These are phyloP conservation scores for Zoanthus sociatus DNA, from an alignment of 92 coral and sea anemone species.

Conservation along the genomic window DNA sequence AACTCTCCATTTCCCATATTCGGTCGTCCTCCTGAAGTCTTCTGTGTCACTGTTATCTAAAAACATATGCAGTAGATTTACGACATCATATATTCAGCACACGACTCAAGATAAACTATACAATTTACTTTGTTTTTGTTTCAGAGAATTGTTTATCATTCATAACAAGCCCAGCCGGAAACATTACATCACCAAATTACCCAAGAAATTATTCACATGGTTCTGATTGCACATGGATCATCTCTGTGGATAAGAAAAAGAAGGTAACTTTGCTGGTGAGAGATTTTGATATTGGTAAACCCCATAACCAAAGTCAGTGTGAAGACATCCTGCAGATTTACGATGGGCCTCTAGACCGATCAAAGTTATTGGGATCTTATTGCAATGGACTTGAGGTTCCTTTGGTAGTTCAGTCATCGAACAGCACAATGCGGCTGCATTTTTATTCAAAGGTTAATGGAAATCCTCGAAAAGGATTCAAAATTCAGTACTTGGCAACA, in stretches of 20 bases:
- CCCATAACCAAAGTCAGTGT: not conserved
- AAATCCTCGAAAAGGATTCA: conserved; percentile 22
- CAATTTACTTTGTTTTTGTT: not conserved
- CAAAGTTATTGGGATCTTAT: not conserved
- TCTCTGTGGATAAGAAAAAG: conserved; percentile 1
- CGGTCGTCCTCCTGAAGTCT: too few relatives aligned
- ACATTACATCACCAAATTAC: conserved; percentile 31
- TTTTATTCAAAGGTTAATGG: conserved; percentile 9
- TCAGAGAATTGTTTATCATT: conserved; percentile 17
- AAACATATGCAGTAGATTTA: too few relatives aligned
- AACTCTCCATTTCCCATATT: too few relatives aligned
- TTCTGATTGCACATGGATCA: conserved; percentile 32
- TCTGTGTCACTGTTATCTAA: too few relatives aligned
- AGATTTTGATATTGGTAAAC: conserved; percentile 19
- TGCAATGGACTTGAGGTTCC: conserved; percentile 27
- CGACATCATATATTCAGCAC: too few relatives aligned
- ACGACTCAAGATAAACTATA: too few relatives aligned
- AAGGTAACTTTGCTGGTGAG: conserved; percentile 11
- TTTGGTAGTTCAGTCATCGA: not conserved
- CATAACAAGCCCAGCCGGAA: conserved; percentile 13
- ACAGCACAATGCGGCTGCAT: not conserved
- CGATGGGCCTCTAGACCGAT: conserved; percentile 26
- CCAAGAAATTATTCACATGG: conserved; percentile 1
- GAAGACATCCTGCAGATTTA: conserved; percentile 10
- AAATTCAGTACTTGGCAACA: conserved; percentile 14